These are phyloP conservation scores for Trypoxylon attenuatum DNA, from an alignment of 2,888 invertebrate genomes.

Conservation along the genomic window DNA sequence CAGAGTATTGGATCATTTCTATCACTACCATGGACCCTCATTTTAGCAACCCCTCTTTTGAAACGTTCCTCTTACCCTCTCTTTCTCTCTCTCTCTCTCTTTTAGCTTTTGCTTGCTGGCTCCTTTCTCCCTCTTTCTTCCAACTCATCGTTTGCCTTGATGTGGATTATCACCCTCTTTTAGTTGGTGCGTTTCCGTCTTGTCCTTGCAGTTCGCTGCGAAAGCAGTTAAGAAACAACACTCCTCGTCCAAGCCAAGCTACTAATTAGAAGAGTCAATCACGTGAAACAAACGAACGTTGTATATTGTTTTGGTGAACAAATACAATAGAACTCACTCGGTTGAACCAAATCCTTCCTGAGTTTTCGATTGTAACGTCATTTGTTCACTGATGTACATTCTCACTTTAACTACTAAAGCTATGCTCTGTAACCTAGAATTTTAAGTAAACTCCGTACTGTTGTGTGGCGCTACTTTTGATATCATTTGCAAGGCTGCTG, in stretches of 20 bases:
- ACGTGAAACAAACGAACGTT: not conserved
- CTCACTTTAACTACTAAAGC: no score
- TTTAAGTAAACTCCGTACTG: no score
- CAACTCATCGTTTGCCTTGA: not conserved
- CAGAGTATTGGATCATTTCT: no score
- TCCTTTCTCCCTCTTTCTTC: not conserved
- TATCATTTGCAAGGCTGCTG: no score
- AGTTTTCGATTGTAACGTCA: no score
- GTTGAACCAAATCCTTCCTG: no score
- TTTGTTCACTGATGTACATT: no score
- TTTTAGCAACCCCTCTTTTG: not conserved
- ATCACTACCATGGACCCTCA: no score
- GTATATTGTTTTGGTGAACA: conserved; percentile 5
- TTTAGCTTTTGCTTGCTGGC: not conserved
- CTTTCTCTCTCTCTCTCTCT: not conserved
- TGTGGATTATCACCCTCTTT: not conserved
- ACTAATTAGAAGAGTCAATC: conserved; percentile 30
- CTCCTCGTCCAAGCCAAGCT: conserved; percentile 10
- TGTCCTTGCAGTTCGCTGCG: not conserved
- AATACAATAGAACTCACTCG: no score
- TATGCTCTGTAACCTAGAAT: no score
- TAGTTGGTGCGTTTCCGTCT: not conserved
- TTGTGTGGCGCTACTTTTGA: no score
- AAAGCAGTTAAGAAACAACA: conserved; percentile 39
- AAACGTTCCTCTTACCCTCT: not conserved